A percentile compares a stretch with the other conserved stretches of the same genome.
Conservation (phyloP, 2,797 vertebrate species). For the Centroberyx gerrardi region DNA sequence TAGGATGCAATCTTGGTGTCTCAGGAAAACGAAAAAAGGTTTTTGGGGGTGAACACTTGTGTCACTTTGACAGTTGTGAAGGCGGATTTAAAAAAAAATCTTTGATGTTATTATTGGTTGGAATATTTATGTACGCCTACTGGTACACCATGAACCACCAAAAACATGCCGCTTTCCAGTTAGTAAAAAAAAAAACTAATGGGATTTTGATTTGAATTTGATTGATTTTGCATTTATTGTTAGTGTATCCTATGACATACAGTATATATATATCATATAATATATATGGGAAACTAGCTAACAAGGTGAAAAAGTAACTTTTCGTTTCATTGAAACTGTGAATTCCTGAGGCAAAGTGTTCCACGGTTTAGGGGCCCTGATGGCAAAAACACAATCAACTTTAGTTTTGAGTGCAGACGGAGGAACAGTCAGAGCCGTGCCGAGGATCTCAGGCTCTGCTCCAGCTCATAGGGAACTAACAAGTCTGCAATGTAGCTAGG, state of each 20-base stretch:
- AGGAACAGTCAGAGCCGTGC: constrained; percentile 14
- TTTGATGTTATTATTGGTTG: too few relatives aligned
- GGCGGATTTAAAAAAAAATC: too few relatives aligned
- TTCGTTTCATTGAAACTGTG: constrained; percentile 12
- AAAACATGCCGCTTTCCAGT: too few relatives aligned
- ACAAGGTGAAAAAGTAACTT: background rate
- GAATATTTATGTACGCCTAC: too few relatives aligned
- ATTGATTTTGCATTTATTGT: too few relatives aligned
- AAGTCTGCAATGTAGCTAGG: constrained; percentile 19
- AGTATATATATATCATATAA: too few relatives aligned
- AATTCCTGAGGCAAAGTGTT: constrained; percentile 11
- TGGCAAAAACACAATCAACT: constrained; percentile 42
- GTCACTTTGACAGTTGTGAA: constrained; percentile 29
- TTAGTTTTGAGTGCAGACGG: constrained; percentile 10
- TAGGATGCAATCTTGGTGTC: too few relatives aligned
- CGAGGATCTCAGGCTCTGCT: constrained; percentile 24
- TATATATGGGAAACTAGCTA: constrained; percentile 20
- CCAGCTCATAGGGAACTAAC: constrained; percentile 28
- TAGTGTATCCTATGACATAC: background rate
- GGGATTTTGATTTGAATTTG: too few relatives aligned
- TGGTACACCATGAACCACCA: too few relatives aligned
- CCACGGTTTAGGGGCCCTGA: constrained; percentile 5
- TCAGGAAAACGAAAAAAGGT: constrained; percentile 23
- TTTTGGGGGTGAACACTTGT: constrained; percentile 18
- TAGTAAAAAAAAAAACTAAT: too few relatives aligned